Percentiles rank a stretch among this genome's conserved stretches.
Evolutionary conservation across 2,113 vertebrate genomes (phyloP).

Genomic region (Paracanthobrama guichenoti): DNA sequence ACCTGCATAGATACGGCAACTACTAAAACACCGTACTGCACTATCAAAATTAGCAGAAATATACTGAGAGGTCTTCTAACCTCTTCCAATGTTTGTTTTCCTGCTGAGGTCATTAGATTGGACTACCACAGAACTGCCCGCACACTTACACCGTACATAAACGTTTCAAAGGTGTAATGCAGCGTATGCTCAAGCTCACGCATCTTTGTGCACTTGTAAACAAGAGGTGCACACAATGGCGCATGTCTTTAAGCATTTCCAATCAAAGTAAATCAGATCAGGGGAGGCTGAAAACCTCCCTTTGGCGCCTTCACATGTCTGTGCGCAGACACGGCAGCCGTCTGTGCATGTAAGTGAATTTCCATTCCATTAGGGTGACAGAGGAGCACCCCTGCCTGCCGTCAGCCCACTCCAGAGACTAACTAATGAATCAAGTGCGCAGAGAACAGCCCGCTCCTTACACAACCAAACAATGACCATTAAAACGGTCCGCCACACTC

Average conservation of each 20-base stretch:
- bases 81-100: constrained; percentile 10
- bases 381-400: constrained; percentile 41
- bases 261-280: constrained; percentile 58
- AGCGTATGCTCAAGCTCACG: not conserved
- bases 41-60: constrained; percentile 16
- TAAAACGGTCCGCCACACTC: constrained; percentile 41
- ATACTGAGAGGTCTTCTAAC: not conserved
- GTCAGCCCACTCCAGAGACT: constrained; percentile 50
- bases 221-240: constrained; percentile 21
- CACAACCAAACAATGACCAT: constrained; percentile 52
- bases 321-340: constrained; percentile 32
- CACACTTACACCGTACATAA: constrained; percentile 27
- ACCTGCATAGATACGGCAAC: not conserved
- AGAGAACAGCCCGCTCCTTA: constrained; percentile 37
- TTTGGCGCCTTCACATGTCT: constrained; percentile 55
- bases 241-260: constrained; percentile 29
- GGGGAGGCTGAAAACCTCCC: constrained; percentile 44
- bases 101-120: constrained; percentile 20
- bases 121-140: not conserved
- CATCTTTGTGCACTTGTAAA: constrained; percentile 33
- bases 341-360: constrained; percentile 58
- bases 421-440: constrained; percentile 56
- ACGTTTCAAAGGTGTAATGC: not conserved
- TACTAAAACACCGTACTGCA: not conserved
- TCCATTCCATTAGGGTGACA: constrained; percentile 59